Evolutionary conservation across 2,797 vertebrate species (phyloP).

Genomic region (Meda fulgida): DNA sequence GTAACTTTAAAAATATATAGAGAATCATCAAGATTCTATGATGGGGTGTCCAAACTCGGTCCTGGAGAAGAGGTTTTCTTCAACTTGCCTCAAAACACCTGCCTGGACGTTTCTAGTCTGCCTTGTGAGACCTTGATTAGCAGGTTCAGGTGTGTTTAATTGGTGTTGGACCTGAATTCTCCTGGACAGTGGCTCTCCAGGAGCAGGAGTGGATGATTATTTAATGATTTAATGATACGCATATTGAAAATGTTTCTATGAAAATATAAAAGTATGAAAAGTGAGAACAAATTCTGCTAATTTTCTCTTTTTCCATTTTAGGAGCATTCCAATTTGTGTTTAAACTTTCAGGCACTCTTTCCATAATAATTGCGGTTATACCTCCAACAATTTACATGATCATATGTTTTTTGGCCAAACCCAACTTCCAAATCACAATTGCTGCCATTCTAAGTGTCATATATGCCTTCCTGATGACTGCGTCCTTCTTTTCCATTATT

Average conservation of each 20-base stretch:
- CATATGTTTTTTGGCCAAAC: slow-evolving; percentile 77
- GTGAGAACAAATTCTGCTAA: background rate
- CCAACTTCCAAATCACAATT: slow-evolving; percentile 78
- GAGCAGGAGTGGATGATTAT: background rate
- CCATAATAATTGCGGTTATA: slow-evolving; percentile 74
- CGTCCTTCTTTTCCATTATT: slow-evolving; percentile 82
- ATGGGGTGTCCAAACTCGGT: background rate
- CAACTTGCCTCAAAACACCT: background rate
- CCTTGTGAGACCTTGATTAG: background rate
- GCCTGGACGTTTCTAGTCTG: background rate
- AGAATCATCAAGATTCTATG: background rate
- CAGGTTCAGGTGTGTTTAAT: background rate
- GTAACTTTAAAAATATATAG: background rate
- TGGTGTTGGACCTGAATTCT: background rate
- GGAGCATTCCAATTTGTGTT: slow-evolving; percentile 83
- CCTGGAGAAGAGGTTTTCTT: background rate
- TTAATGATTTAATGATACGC: no score
- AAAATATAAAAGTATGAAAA: background rate
- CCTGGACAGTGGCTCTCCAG: background rate
- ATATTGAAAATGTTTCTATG: background rate
- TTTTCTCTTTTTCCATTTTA: slow-evolving; percentile 53
- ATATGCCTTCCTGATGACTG: slow-evolving; percentile 84
- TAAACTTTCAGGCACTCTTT: slow-evolving; percentile 63
- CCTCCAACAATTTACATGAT: slow-evolving; percentile 79
- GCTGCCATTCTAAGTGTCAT: slow-evolving; percentile 80